Conservation (phyloP, 2,797 vertebrate genomes). For the Eleutherodactylus coqui region DNA sequence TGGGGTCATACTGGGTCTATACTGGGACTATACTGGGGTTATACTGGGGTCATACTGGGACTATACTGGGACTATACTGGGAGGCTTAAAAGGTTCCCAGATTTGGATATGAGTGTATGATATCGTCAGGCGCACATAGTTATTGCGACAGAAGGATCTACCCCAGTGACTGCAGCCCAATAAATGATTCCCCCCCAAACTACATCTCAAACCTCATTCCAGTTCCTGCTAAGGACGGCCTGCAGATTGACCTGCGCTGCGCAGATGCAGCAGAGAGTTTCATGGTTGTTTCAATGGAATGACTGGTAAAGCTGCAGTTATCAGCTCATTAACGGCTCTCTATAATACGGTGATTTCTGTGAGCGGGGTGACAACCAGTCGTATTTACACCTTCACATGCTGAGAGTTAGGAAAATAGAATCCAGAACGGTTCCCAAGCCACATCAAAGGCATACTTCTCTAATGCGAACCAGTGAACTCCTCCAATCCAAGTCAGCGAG, state of each 20-base stretch:
- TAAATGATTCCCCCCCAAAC: background rate
- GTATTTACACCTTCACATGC: background rate
- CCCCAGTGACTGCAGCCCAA: background rate
- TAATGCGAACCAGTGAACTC: slow-evolving; percentile 21
- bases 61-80: no score
- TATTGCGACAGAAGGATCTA: slow-evolving; percentile 28
- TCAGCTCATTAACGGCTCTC: background rate
- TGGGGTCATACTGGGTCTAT: no score
- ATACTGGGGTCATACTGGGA: no score
- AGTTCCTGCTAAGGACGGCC: background rate
- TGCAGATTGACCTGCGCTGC: background rate
- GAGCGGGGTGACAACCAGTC: background rate
- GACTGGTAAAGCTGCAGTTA: no score
- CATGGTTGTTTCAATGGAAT: no score
- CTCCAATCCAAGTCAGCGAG: background rate
- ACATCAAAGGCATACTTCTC: slow-evolving; percentile 30
- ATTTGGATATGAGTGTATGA: no score
- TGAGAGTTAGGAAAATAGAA: slow-evolving; percentile 1
- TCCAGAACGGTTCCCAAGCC: background rate
- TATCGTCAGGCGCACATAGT: slow-evolving; percentile 4
- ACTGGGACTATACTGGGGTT: no score
- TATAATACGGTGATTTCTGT: background rate
- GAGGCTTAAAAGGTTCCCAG: no score
- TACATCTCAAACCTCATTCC: slow-evolving; percentile 9
- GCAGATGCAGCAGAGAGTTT: background rate